Conservation (phyloP, 1,140 invertebrate genomes). For the Brachionus sp. region DNA sequence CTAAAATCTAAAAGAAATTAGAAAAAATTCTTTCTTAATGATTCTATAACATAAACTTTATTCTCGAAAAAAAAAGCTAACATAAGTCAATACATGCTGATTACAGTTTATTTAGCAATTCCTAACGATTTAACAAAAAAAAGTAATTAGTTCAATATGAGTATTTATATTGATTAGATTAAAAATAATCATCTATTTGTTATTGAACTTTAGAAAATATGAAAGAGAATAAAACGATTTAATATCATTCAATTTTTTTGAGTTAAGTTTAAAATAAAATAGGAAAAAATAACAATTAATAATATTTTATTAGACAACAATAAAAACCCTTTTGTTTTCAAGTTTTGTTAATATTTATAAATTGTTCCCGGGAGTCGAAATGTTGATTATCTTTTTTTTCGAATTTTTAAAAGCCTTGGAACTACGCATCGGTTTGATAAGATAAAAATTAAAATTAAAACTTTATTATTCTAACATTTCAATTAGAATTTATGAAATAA, state of each 20-base stretch:
- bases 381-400: conserved; percentile 10
- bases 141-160: background rate
- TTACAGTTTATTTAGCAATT: background rate
- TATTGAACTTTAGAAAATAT: background rate
- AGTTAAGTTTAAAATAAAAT: background rate
- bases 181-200: background rate
- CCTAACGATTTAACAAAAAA: background rate
- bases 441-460: background rate
- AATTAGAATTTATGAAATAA: conserved; percentile 1
- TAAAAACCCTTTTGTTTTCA: background rate
- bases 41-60: too few relatives aligned
- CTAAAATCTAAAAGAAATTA: too few relatives aligned
- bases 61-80: too few relatives aligned
- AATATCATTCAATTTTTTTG: background rate
- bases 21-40: too few relatives aligned
- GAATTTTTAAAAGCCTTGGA: background rate
- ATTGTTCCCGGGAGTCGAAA: background rate
- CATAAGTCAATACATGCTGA: background rate
- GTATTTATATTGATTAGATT: background rate
- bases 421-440: background rate
- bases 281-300: conserved; percentile 7
- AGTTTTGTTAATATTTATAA: background rate
- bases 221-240: background rate
- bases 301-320: background rate
- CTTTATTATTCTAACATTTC: conserved; percentile 38